Base-by-base conservation (phyloP, 2,113 vertebrate genomes). In the Oriolus oriolus region DNA sequence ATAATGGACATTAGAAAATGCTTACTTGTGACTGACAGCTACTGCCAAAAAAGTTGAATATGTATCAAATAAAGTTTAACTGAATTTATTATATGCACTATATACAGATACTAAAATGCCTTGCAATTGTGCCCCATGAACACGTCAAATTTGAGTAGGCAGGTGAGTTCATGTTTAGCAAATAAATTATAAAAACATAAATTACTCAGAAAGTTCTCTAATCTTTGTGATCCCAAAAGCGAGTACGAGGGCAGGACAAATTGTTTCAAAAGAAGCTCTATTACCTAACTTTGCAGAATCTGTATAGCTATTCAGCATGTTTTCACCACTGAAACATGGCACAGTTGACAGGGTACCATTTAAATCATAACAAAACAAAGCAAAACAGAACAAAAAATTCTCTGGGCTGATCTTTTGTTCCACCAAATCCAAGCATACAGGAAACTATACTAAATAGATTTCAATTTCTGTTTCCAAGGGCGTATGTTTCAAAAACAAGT, bases 51-150 rank as follows among this genome's bases (percentile, higher is more conserved):
- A 98, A 98, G 90, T 97, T 97, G 98, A 99, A 98, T 98, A 98
- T 98, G 98, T 98, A 98, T 98, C 98, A 98, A 98, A 98, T 98
- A 98, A 98, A 98, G 98, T 98, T 98, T 98, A 98, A 98, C 97
- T 97, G 97, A 98, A 98, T 98, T 98, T 98, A 98, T 98, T 98
- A 98, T 98, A 98, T 98, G 98, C 98, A 98, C 97, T 98, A 98
- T 98, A 98, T 98, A 98, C 98, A 98, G 95, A 98, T 98, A 98
- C 97, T 98, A 98, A 98, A 98, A 98, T 97, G 97, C 94, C 86
- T 98, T 96, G 97, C 94, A 97, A 91, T 97, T 97, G 96, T 98
- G 97, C 95, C 98, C 97, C 97, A 97, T 94, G 97, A 96, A 97
- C 94, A 97, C 54, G 96, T 97, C 74, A 53, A 61, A 97, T 98